Conservation (phyloP, 2,888 invertebrate species). For the Volucella inanis region DNA sequence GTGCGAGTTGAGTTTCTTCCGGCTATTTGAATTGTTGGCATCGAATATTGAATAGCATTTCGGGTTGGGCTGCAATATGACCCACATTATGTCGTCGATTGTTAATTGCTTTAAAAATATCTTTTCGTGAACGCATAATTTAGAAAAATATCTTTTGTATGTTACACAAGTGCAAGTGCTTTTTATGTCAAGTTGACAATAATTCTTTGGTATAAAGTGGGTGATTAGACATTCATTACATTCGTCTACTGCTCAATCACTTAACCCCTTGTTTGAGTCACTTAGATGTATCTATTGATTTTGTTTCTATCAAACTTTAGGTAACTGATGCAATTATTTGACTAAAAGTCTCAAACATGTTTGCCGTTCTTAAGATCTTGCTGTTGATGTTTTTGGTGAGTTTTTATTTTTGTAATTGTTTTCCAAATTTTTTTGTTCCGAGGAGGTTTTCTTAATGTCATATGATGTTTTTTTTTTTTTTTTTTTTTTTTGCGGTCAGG, state of each 20-base stretch:
- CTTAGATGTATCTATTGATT: conserved; percentile 26
- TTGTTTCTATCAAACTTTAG: conserved; percentile 33
- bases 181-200: conserved; percentile 48
- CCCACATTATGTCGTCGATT: conserved; percentile 53
- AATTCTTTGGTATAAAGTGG: conserved; percentile 36
- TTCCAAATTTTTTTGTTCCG: neutral
- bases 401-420: conserved; percentile 9
- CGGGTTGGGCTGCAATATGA: conserved; percentile 42
- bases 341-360: conserved; percentile 23
- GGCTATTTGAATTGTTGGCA: conserved; percentile 46
- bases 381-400: conserved; percentile 74
- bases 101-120: conserved; percentile 66
- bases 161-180: conserved; percentile 58
- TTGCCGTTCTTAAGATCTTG: conserved; percentile 34
- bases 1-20: conserved; percentile 16
- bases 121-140: conserved; percentile 21
- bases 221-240: conserved; percentile 33
- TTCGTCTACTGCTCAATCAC: conserved; percentile 52
- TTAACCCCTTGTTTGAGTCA: neutral
- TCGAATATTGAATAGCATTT: conserved; percentile 3
- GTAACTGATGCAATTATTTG: conserved; percentile 37
- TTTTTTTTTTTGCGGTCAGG: conserved; percentile 75
- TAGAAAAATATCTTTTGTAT: neutral
- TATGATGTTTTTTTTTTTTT: neutral
- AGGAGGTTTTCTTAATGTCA: neutral